Evolutionary conservation across 2,113 vertebrate genomes (phyloP), one percentile per base, ranked within the genome.

Genomic region (Lucifuga dentata): DNA sequence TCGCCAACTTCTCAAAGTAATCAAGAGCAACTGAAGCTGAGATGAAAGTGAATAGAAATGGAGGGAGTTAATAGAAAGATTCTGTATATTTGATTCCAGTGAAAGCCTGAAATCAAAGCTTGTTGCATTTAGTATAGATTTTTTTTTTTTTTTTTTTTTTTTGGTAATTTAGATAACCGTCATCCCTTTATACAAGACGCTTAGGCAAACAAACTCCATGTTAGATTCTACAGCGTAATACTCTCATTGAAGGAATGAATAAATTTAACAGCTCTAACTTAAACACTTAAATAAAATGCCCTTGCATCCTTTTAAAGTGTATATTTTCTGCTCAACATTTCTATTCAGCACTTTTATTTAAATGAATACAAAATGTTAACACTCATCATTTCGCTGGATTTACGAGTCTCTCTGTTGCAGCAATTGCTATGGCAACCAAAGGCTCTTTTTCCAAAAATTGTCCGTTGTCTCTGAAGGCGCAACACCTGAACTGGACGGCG

Each of bases 401-500:
- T 76, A 48, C 62, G 32, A 75, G 60, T 44, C 33, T 64, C 19
- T 67, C 55, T 66, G 71, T 71, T 76, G 57, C 36, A n/a, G 59
- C 19, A 11, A 48, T 89, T 24, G 24, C 67, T 64, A 70, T 75
- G 61, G 79, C 58, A 79, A 87, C 88, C 53, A 15, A n/a, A 46
- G 70, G 73, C 68, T 80, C 68, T 76, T 23, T 19, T 81, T 80
- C 77, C 65, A n/a, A 67, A 74, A 81, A 56, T 41, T 38, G 52
- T 65, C 60, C 44, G 4, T 63, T 61, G 57, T 55, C 39, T 80
- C 29, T 66, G 78, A 83, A 87, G 83, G 76, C 81, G 71, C 68
- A 80, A 78, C 85, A 86, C 90, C 88, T 88, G 88, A 90, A 85
- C 73, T 67, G 48, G 67, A 74, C 57, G 15, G 19, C 16, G 67